Evolutionary conservation across 2,888 invertebrate genomes (phyloP).

Genomic region (Sesia apiformis): DNA sequence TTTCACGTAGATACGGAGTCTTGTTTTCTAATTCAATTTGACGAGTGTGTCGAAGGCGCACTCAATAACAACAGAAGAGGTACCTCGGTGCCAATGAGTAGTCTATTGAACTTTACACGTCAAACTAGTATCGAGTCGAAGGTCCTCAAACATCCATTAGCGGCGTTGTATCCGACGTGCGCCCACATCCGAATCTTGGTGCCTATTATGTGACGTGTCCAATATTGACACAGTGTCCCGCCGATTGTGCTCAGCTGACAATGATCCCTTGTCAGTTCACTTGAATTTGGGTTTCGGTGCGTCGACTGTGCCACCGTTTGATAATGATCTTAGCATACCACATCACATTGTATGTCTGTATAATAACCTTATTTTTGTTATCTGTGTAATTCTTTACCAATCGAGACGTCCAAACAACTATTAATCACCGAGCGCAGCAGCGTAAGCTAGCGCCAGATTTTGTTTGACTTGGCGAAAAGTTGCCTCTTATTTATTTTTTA

Average conservation of each 20-base stretch:
- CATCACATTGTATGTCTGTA: neutral
- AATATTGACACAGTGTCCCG: constrained; percentile 65
- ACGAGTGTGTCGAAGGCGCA: neutral
- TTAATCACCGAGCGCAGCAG: constrained; percentile 47
- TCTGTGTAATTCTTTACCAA: neutral
- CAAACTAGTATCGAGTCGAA: constrained; percentile 35
- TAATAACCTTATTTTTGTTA: neutral
- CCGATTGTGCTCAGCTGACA: constrained; percentile 45
- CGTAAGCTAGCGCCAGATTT: constrained; percentile 47
- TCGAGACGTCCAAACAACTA: constrained; percentile 28
- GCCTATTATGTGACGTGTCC: constrained; percentile 46
- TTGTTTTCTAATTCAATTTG: neutral
- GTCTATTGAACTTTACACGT: constrained; percentile 4
- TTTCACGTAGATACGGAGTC: neutral
- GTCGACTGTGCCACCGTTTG: constrained; percentile 15
- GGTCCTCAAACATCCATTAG: constrained; percentile 51
- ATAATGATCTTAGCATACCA: neutral
- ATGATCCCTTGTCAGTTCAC: constrained; percentile 55
- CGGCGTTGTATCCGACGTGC: constrained; percentile 31
- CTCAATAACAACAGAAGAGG: neutral
- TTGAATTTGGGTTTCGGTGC: constrained; percentile 39
- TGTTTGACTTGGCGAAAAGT: constrained; percentile 66
- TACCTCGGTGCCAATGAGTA: neutral
- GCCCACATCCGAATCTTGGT: constrained; percentile 49
- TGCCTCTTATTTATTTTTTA: constrained; percentile 71